These are phyloP conservation scores for Xenus cinereus DNA, from an alignment of 2,113 vertebrate genomes.

Conservation along the genomic window DNA sequence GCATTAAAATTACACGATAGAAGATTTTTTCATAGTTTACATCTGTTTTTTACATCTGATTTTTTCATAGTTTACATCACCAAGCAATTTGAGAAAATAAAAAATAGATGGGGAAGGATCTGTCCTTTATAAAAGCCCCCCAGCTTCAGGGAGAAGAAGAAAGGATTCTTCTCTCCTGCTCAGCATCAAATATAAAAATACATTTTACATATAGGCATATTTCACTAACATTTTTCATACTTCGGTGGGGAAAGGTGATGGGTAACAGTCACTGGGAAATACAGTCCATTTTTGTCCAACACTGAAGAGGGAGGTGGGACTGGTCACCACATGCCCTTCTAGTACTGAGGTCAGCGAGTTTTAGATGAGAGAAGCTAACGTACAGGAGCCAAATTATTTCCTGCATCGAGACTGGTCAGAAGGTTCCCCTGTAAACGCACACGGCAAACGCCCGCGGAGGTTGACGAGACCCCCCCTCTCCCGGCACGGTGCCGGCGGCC, in stretches of 20 bases:
- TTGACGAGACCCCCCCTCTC: too few relatives aligned
- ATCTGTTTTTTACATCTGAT: neutral
- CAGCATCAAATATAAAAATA: slow-evolving; percentile 9
- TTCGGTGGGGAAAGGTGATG: neutral
- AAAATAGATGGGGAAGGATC: neutral
- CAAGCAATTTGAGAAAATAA: neutral
- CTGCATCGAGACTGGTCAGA: neutral
- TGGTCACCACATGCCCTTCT: neutral
- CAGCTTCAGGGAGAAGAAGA: neutral
- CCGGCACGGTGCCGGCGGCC: neutral
- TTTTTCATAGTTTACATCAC: neutral
- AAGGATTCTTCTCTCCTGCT: neutral
- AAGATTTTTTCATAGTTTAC: neutral
- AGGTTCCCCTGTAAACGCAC: accelerated
- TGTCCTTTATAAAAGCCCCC: neutral
- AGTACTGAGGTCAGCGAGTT: neutral
- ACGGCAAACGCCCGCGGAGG: accelerated
- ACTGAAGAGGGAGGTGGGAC: neutral
- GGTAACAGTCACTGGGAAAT: neutral
- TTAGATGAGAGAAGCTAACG: neutral
- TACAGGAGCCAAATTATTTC: accelerated
- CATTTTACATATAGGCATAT: neutral
- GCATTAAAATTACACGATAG: neutral
- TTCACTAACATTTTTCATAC: neutral
- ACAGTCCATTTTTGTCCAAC: neutral